Evolutionary conservation across 1,140 invertebrate genomes (phyloP), one percentile per base, ranked within the genome.

Genomic region (Bombus superbus): DNA sequence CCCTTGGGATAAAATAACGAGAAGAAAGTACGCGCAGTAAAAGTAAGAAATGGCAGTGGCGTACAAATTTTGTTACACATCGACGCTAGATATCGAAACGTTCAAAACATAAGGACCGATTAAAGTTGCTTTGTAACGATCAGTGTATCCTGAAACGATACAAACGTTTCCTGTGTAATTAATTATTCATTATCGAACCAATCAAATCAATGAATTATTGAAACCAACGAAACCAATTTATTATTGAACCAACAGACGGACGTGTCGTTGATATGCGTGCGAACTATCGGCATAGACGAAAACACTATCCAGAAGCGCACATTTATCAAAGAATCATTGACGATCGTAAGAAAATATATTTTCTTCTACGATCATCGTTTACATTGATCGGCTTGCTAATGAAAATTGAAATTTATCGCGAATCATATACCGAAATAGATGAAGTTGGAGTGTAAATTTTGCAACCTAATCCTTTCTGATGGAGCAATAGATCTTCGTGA

Each of bases 191-290:
- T 38, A 38, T 38, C 38, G 38, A 38, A 38, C 38, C 38, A 38
- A 38, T 2, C 3, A 38, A 38, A 38, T 38, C 38, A 2, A 38
- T 2, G 2, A 22, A 8, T 8, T 22, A 53, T 53, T 18, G 47
- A 22, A 22, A 53, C 18, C 1, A 53, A 53, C 5, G 1, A 8
- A 53, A 53, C 22, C 81, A 89, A 86, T 81, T 89, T 86, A 77
- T 79, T 89, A 86, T 85, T n/a, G 69, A 82, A 81, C 64, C 42
- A 82, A 66, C 74, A 82, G 88, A n/a, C 82, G 69, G 28, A 42
- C 71, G 82, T 76, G 53, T 89, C 53, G n/a, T 38, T 47, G 42
- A 42, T 59, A 72, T 59, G 78, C 83, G 85, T 85, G 73, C 38
- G 40, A 47, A 62, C 5, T 28, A 40, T 22, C 15, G 53, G 28